These are phyloP conservation scores for Bursaphelenchus okinawaensis DNA, from an alignment of 2,888 invertebrate genomes.

Conservation along the genomic window DNA sequence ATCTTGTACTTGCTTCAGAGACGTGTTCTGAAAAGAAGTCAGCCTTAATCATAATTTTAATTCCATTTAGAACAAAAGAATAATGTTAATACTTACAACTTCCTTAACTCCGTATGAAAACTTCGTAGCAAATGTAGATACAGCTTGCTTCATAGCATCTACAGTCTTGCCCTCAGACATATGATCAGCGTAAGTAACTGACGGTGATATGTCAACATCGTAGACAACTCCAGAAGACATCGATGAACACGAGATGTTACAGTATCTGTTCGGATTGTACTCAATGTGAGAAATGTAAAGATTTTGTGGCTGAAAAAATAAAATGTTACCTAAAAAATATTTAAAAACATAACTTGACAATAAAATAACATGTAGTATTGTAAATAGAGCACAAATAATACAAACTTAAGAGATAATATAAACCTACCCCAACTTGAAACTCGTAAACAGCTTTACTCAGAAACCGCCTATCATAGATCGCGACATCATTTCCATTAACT, in stretches of 20 bases:
- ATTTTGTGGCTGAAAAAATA: slow-evolving; percentile 1
- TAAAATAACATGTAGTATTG: too few relatives aligned
- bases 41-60: too few relatives aligned
- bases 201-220: slow-evolving; percentile 4
- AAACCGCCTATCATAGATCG: slow-evolving; percentile 23
- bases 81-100: too few relatives aligned
- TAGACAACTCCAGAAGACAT: slow-evolving; percentile 1
- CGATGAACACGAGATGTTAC: slow-evolving; percentile 9
- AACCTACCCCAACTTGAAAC: slow-evolving; percentile 23
- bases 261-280: slow-evolving; percentile 8
- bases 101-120: slow-evolving; percentile 9
- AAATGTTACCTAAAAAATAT: too few relatives aligned
- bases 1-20: background rate
- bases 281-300: slow-evolving; percentile 1
- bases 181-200: slow-evolving; percentile 5
- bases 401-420: background rate
- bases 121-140: background rate
- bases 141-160: slow-evolving; percentile 4
- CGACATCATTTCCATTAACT: background rate
- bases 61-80: background rate
- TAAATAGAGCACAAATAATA: background rate
- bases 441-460: slow-evolving; percentile 17
- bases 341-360: too few relatives aligned
- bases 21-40: slow-evolving; percentile 5
- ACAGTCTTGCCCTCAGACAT: background rate